Percentiles rank a stretch among this genome's conserved stretches.
Evolutionary conservation across 2,113 vertebrate species (phyloP).

Genomic region (Acanthisitta chloris): DNA sequence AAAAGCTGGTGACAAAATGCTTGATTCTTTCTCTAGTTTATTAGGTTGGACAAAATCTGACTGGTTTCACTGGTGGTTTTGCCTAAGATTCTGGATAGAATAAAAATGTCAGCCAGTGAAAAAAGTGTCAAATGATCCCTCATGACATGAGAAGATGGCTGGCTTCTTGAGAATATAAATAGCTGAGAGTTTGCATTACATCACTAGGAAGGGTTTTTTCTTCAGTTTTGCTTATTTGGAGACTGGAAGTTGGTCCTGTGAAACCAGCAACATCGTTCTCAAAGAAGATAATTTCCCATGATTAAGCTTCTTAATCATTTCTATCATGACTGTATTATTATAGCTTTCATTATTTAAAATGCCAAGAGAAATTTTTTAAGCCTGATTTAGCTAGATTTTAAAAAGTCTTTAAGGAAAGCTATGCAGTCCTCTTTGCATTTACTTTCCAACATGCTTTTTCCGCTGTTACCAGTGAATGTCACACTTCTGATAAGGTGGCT

Average conservation of each 20-base stretch:
- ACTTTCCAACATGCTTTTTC: not conserved
- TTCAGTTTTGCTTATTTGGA: not conserved
- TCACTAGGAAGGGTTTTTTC: not conserved
- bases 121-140: not conserved
- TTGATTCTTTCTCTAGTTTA: not conserved
- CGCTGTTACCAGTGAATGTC: not conserved
- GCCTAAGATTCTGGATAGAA: not conserved
- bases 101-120: not conserved
- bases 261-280: not conserved
- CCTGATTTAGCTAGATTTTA: not conserved
- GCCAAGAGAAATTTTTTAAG: not conserved
- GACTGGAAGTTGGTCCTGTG: not conserved
- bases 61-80: not conserved
- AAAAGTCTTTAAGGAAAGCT: not conserved
- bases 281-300: not conserved
- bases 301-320: not conserved
- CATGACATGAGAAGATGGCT: not conserved
- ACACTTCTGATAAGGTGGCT: not conserved
- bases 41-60: not conserved
- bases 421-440: not conserved
- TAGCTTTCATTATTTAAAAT: not conserved
- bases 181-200: not conserved
- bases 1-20: not conserved
- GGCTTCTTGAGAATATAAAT: not conserved
- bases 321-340: not conserved